Evolutionary conservation across 2,888 invertebrate genomes (phyloP), one percentile per base, ranked within the genome.

Genomic region (Lithodes maja): DNA sequence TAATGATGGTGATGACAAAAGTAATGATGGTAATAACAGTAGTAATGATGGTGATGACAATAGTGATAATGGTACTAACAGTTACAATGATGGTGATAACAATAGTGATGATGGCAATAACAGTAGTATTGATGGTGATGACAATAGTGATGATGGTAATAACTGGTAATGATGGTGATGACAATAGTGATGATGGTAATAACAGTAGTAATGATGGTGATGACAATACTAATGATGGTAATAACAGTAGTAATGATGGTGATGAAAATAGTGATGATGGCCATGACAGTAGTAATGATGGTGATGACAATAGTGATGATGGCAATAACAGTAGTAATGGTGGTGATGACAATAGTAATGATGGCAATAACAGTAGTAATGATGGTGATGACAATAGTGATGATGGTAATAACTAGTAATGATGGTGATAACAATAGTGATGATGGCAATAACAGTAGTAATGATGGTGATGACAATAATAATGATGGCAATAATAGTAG

Each of bases 371-470:
- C 50, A 79, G 79, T 3, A 33, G 79, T 53, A 79, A 12, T 49
- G 50, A 9, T n/a, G 50, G 79, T n/a, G 50, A n/a, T 53, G 50
- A n/a, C n/a, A 79, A n/a, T 53, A 79, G 79, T 2, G 50, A 52
- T 53, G 50, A 2, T 53, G 50, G 79, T 53, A 79, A 2, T 0
- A 79, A 2, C 2, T 49, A 33, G 33, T 33, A 33, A 33, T 33
- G 33, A 33, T 33, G 33, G 33, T 33, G 33, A 33, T 33, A 33
- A 52, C 50, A 79, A 2, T 2, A 79, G 53, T 79, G 50, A 2
- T 79, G 50, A 2, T 79, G 50, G 79, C 0, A 2, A 52, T 79
- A 79, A 52, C 50, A 53, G 79, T 79, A 33, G 79, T 79, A 79
- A 52, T 52, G 50, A n/a, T 52, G 50, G 79, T 50, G 50, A n/a